Evolutionary conservation across 2,113 vertebrate genomes (phyloP).

Genomic region (Motacilla tschutschensis): DNA sequence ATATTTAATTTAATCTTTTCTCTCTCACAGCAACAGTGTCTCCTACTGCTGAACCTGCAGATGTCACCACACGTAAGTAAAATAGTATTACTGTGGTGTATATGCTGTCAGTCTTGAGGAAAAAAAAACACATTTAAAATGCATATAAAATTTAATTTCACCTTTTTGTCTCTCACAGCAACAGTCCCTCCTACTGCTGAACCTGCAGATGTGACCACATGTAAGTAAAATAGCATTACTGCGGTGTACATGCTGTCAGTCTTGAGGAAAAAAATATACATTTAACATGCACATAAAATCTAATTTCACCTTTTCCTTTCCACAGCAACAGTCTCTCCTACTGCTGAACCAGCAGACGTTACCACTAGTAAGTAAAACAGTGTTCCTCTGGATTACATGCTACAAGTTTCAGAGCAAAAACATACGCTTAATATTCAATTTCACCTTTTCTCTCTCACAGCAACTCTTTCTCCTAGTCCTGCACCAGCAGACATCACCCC

Average conservation of each 20-base stretch:
- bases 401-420: neutral
- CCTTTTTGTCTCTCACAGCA: neutral
- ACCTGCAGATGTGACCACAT: accelerated
- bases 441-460: neutral
- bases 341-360: neutral
- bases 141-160: neutral
- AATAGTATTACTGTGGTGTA: accelerated
- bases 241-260: too few relatives aligned
- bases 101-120: neutral
- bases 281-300: too few relatives aligned
- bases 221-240: neutral
- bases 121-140: neutral
- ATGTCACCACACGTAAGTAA: neutral
- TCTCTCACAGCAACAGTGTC: neutral
- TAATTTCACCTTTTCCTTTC: too few relatives aligned
- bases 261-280: neutral
- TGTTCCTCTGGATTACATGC: accelerated
- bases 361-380: neutral
- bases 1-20: neutral
- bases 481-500: neutral
- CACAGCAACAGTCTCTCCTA: neutral
- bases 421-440: neutral
- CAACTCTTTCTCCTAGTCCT: accelerated
- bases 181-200: neutral
- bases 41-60: too few relatives aligned